phyloP scores from a whole-genome alignment of 2,113 vertebrate genomes.

The Ptychochromis oligacanthus region DNA sequence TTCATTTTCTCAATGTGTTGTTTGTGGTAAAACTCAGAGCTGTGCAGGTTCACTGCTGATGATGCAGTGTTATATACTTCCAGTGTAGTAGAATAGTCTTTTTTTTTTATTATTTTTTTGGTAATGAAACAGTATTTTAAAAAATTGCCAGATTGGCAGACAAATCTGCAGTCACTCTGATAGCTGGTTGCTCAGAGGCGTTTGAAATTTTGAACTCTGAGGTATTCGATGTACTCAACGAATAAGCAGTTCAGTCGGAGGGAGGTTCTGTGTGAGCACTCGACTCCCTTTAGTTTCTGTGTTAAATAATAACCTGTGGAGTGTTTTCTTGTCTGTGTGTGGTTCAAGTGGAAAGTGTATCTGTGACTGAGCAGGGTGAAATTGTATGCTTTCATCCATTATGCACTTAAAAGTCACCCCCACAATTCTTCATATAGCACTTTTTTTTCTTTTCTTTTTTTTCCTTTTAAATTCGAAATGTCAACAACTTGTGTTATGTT shows the following conservation, averaged over 20 bases:
- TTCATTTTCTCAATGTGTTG: not conserved
- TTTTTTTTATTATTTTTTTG: no score
- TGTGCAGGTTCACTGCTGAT: not conserved
- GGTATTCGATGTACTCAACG: no score
- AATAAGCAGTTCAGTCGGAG: no score
- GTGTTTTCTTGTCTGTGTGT: constrained; percentile 10
- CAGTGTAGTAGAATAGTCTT: not conserved
- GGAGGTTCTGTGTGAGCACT: rapidly evolving
- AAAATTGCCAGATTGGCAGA: not conserved
- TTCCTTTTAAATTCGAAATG: not conserved
- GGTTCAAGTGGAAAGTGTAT: not conserved
- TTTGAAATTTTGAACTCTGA: no score
- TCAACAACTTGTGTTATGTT: constrained; percentile 6
- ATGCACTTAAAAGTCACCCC: constrained; percentile 2
- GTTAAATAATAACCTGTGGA: not conserved
- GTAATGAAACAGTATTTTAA: not conserved
- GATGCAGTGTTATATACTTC: not conserved
- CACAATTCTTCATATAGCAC: not conserved
- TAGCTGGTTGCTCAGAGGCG: not conserved
- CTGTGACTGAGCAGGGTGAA: constrained; percentile 16
- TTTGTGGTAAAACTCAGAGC: not conserved
- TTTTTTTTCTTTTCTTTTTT: not conserved
- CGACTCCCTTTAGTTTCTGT: not conserved
- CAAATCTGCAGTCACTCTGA: not conserved
- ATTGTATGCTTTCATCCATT: not conserved